Conservation (phyloP, 1,140 invertebrate species). For the Cephus cinctus region DNA sequence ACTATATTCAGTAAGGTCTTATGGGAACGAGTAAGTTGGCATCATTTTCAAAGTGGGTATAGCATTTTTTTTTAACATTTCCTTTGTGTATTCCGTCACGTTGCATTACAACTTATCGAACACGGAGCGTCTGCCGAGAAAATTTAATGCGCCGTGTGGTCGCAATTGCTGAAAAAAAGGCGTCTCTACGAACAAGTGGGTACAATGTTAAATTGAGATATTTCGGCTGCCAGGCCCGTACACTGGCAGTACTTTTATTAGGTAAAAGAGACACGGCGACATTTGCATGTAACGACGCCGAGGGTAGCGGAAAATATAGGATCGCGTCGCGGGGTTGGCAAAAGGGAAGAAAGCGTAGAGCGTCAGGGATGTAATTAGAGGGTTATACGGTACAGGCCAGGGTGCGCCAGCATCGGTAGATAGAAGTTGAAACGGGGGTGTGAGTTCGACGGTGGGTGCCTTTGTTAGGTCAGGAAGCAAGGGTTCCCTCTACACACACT, state of each 20-base stretch:
- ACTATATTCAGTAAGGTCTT: too few species aligned
- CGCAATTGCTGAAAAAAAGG: neutral
- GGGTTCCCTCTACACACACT: too few species aligned
- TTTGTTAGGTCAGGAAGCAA: too few species aligned
- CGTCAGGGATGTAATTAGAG: too few species aligned
- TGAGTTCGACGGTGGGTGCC: conserved; percentile 13
- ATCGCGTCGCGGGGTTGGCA: conserved; percentile 26
- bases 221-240: neutral
- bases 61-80: neutral
- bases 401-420: conserved; percentile 22
- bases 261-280: conserved; percentile 45
- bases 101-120: neutral
- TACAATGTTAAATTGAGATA: neutral
- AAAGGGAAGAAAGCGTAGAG: conserved; percentile 18
- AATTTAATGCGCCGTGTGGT: neutral
- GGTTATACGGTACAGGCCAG: too few species aligned
- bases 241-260: conserved; percentile 1
- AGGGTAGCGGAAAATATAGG: conserved; percentile 32
- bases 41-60: too few species aligned
- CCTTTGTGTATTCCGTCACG: neutral
- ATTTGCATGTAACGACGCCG: conserved; percentile 55
- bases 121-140: neutral
- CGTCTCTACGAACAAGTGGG: too few species aligned
- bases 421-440: conserved; percentile 15
- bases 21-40: too few species aligned